Evolutionary conservation across 2,888 invertebrate genomes (phyloP).

Genomic region (Diogma glabrata): DNA sequence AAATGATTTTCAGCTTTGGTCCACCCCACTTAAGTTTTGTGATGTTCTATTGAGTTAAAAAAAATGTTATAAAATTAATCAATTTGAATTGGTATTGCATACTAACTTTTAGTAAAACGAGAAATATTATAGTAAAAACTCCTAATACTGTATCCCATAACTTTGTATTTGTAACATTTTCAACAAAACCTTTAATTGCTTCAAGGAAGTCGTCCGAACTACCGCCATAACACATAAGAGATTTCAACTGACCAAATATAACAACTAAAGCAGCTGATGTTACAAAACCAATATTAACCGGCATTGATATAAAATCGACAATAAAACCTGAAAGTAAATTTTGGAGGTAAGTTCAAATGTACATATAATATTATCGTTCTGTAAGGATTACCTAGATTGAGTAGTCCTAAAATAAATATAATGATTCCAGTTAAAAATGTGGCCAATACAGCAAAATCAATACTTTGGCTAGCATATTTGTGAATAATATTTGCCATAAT

Average conservation of each 20-base stretch:
- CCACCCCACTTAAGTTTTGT: too few species aligned
- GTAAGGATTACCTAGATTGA: too few species aligned
- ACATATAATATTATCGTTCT: too few species aligned
- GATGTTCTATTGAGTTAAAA: too few species aligned
- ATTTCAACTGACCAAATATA: constrained; percentile 65
- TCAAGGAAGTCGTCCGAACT: constrained; percentile 50
- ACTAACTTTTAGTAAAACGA: constrained; percentile 52
- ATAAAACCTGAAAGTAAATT: too few species aligned
- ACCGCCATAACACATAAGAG: constrained; percentile 55
- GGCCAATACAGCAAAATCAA: constrained; percentile 58
- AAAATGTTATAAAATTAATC: too few species aligned
- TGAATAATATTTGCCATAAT: constrained; percentile 76
- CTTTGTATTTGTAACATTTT: constrained; percentile 46
- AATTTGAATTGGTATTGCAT: too few species aligned
- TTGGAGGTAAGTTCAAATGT: too few species aligned
- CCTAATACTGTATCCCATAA: constrained; percentile 60
- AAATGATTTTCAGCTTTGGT: too few species aligned
- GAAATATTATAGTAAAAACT: constrained; percentile 44
- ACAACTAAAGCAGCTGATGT: constrained; percentile 78
- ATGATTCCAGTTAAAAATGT: constrained; percentile 63
- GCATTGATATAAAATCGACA: constrained; percentile 73
- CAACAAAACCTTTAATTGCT: constrained; percentile 48
- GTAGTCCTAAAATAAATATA: constrained; percentile 55
- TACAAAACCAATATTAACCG: constrained; percentile 76
- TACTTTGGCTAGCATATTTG: constrained; percentile 47